These are phyloP conservation scores for Oasisia sp. DNA, from an alignment of 2,888 invertebrate genomes.

Conservation along the genomic window DNA sequence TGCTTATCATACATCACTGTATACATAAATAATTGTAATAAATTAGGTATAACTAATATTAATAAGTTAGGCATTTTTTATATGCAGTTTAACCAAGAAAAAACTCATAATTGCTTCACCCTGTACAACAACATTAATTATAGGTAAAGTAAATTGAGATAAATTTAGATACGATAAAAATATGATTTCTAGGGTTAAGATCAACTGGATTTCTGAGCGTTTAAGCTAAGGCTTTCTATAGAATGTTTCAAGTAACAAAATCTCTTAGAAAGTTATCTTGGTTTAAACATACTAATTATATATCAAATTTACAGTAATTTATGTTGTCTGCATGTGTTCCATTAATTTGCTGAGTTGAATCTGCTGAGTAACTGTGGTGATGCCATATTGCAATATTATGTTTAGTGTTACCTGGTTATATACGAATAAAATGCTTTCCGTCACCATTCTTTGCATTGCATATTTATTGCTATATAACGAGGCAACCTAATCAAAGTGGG, in stretches of 20 bases:
- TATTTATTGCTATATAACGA: background rate
- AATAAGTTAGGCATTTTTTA: background rate
- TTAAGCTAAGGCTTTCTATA: background rate
- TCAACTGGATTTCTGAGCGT: background rate
- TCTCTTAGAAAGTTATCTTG: background rate
- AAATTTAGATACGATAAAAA: no score
- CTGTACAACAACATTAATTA: no score
- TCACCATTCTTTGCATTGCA: background rate
- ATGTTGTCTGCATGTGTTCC: background rate
- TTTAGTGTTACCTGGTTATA: background rate
- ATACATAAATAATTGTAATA: no score
- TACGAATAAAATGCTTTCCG: background rate
- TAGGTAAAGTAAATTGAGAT: no score
- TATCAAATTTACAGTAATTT: background rate
- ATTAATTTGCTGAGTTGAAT: background rate
- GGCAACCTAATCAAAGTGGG: background rate
- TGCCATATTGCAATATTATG: background rate
- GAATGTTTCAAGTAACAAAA: background rate
- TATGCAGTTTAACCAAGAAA: background rate
- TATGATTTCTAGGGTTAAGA: no score
- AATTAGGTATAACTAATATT: no score
- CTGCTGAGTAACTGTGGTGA: background rate
- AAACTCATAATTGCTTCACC: no score
- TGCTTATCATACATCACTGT: background rate
- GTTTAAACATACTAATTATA: background rate